These are phyloP conservation scores for Sebastes hopkinsi DNA, from an alignment of 2,797 vertebrate genomes.

Conservation along the genomic window DNA sequence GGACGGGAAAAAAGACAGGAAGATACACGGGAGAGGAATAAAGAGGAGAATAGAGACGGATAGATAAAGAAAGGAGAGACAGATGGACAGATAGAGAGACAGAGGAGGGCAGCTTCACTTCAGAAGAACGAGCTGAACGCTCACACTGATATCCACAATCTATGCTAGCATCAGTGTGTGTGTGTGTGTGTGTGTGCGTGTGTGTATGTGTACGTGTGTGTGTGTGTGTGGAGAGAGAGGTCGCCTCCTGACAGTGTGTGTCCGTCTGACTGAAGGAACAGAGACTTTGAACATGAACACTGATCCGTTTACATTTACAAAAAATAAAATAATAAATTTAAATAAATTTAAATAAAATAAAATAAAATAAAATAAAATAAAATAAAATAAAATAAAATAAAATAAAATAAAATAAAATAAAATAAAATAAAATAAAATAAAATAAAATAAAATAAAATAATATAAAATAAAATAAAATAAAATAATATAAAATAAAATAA, in stretches of 20 bases:
- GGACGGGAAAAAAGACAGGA: background rate
- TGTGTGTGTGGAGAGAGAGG: background rate
- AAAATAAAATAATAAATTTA: background rate
- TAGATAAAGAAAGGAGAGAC: background rate
- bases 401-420: too few relatives aligned
- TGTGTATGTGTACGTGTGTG: background rate
- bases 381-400: too few relatives aligned
- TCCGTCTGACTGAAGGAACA: background rate
- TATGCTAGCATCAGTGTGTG: slow-evolving; percentile 12
- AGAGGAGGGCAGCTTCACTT: slow-evolving; percentile 28
- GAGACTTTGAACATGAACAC: background rate
- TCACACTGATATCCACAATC: slow-evolving; percentile 26
- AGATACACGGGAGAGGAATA: background rate
- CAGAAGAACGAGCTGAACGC: slow-evolving; percentile 11
- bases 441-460: too few relatives aligned
- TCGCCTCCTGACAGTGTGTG: slow-evolving; percentile 2
- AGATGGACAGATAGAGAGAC: background rate
- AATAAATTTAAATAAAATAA: too few relatives aligned
- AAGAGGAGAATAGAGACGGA: background rate
- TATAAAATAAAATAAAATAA: too few relatives aligned
- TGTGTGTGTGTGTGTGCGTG: slow-evolving; percentile 5
- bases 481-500: too few relatives aligned
- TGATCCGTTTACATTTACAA: background rate
- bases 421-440: too few relatives aligned
- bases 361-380: too few relatives aligned